These are phyloP conservation scores for Eupithecia centaureata DNA, from an alignment of 2,888 invertebrate genomes.

Conservation along the genomic window DNA sequence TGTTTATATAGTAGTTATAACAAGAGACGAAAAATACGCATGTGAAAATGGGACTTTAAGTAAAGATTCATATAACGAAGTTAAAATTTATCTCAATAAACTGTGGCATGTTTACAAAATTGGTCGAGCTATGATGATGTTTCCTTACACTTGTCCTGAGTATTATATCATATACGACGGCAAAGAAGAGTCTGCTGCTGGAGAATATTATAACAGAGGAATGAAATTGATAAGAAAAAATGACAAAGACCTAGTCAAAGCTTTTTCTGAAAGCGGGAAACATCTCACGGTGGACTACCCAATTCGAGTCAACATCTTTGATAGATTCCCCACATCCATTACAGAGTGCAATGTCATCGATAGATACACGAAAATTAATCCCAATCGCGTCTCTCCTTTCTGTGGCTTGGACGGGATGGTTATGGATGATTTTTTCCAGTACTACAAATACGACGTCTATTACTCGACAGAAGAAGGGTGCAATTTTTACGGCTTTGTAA, in stretches of 20 bases:
- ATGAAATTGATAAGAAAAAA: constrained; percentile 46
- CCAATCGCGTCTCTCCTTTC: constrained; percentile 45
- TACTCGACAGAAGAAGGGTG: constrained; percentile 41
- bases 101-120: constrained; percentile 56
- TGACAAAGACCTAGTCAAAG: constrained; percentile 28
- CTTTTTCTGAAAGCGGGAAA: constrained; percentile 36
- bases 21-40: constrained; percentile 38
- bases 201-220: constrained; percentile 54
- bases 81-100: constrained; percentile 53
- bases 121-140: constrained; percentile 46
- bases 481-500: constrained; percentile 50
- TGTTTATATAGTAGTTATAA: constrained; percentile 51
- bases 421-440: constrained; percentile 54
- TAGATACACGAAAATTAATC: constrained; percentile 47
- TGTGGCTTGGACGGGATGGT: constrained; percentile 63
- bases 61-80: constrained; percentile 32
- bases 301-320: constrained; percentile 54
- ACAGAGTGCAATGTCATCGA: constrained; percentile 49
- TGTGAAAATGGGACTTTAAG: constrained; percentile 51
- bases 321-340: constrained; percentile 61
- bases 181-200: constrained; percentile 41
- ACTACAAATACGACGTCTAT: constrained; percentile 54
- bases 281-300: constrained; percentile 54
- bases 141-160: constrained; percentile 56
- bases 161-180: constrained; percentile 49